Base-by-base conservation (phyloP, 2,888 invertebrate species). In the Epistrophe eligans region DNA sequence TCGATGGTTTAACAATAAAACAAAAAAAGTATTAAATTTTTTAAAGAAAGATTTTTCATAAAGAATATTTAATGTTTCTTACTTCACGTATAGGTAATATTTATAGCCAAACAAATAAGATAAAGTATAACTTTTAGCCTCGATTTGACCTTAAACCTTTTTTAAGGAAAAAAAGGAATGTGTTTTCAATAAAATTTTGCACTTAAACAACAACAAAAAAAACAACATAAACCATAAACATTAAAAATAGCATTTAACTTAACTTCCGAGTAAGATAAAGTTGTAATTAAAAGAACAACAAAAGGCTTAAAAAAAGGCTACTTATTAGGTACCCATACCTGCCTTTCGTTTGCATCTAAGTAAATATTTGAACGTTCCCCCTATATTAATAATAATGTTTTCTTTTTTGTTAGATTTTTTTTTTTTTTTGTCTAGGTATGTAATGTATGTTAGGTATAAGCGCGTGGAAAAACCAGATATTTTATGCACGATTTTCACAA, bases 221-320 rank as follows among this genome's bases (percentile, higher is more conserved):
- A 67, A 64, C 17, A 50, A 7, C 35, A 35, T 15, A 24, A 48
- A n/a, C 11, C 17, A 50, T 77, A 77, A 85, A 77, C 70, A 57
- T 73, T 50, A 70, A 85, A 81, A 77, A 52, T 48, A 70, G 70
- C 73, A 85, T 64, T 74, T 2, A 57, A 38, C 57, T 74, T 50
- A 62, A 32, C 82, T 85, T 85, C 77, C 82, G 67, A 77, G 62
- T 77, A 73, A 73, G 70, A 82, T 85, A 82, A 77, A 73, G 19
- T 9, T 48, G 35, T 3, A 32, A 19, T 28, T 17, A 74, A 57
- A 71, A 19, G 58, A 60, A 57, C 52, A 48, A 73, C 40, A 45
- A n/a, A 1, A 13, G 4, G 35, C 35, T 8, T 10, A 9, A 38
- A 43, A 13, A 45, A 38, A 38, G 4, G 24, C 24, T 52, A 52